Evolutionary conservation across 2,888 invertebrate genomes (phyloP), one percentile per base, ranked within the genome.

Genomic region (Cordylochernes scorpioides): DNA sequence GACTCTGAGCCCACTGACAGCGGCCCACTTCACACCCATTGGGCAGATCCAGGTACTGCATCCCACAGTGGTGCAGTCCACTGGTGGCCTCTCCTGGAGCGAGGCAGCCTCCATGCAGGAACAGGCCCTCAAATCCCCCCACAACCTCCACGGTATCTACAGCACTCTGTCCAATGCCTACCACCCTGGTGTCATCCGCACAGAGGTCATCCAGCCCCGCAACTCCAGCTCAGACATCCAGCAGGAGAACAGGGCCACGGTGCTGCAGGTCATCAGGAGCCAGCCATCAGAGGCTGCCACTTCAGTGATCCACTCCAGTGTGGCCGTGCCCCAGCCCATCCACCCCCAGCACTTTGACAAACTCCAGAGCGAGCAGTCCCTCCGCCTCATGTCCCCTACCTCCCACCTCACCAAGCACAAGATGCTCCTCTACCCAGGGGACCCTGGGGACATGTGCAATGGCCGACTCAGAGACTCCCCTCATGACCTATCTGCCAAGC

Each of bases 1-100:
- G 31, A 45, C 45, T 3, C 47, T 46, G 65, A 44, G 61, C 62
- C 67, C 67, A 10, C 29, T 32, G 9, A 39, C 31, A 46, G 49
- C 46, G 10, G 50, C 56, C 40, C 48, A 52, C 45, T 50, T 57
- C 40, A 51, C 61, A 49, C 12, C 12, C 14, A 22, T n/a, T n/a
- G n/a, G n/a, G n/a, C n/a, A n/a, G n/a, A n/a, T n/a, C n/a, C n/a
- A n/a, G n/a, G n/a, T n/a, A n/a, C n/a, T n/a, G n/a, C 45, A 54
- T 42, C 54, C 29, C 22, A 29, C 35, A 22, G 29, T 27, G 28
- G 33, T 33, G 14, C n/a, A n/a, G n/a, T n/a, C n/a, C n/a, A n/a
- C n/a, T n/a, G n/a, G n/a, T n/a, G n/a, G n/a, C n/a, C n/a, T n/a
- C n/a, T n/a, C n/a, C n/a, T 35, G 35, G 35, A 32, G 28, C 4